Evolutionary conservation across 2,888 invertebrate genomes (phyloP), one percentile per base, ranked within the genome.

Genomic region (Andrena dorsata): DNA sequence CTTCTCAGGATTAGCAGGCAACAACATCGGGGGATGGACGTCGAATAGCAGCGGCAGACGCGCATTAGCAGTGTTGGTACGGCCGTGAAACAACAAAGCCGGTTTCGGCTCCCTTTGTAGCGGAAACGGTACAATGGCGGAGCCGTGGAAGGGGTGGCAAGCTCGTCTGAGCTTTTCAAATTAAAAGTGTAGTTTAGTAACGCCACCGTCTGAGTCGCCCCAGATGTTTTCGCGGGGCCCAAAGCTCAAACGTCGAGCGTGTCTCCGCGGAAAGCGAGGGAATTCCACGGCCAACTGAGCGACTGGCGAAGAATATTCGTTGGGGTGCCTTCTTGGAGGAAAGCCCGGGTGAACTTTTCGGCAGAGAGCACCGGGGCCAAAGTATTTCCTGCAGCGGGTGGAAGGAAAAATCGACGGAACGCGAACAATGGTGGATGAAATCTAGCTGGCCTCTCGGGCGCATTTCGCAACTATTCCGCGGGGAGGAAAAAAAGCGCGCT

Each of bases 71-170:
- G 84, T 65, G 80, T 78, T 81, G 79, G 76, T 85, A 77, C 86
- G 86, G 78, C 84, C 86, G 88, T 88, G 87, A 89, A 91, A 92
- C 90, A 91, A 91, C 90, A 90, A 91, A 92, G 91, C 89, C 86
- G 85, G 86, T 88, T 90, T 90, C 87, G 86, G 86, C 85, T 86
- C 88, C 89, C 90, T 91, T 91, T 90, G 87, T 90, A 88, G 78
- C 84, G 71, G 35, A 86, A 86, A 86, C 76, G 83, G 86, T 81
- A 90, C 90, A 92, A 90, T 89, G 87, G 88, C 76, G 86, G 61
- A 60, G 32, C 16, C 51, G 41, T 13, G 82, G 76, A 30, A 49
- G 64, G 69, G 65, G 53, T 10, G 49, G 61, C 76, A 70, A 81
- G 76, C 81, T 82, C 82, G 89, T 90, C 88, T 88, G 86, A 87